Base-by-base conservation (phyloP, 1,140 invertebrate genomes). In the Gryon sp. region DNA sequence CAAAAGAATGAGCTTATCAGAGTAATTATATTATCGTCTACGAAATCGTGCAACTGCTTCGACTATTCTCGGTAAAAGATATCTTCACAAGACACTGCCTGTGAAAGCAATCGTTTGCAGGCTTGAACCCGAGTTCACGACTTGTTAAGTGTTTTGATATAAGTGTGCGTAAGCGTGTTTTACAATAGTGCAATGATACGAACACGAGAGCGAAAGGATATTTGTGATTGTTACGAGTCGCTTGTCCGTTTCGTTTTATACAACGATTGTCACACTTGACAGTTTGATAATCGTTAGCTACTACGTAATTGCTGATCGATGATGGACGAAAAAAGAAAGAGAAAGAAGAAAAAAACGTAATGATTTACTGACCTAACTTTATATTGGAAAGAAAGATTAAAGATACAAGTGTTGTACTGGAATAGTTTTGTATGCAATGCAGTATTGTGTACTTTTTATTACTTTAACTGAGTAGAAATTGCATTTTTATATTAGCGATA, bases 111-210 rank as follows among this genome's bases (percentile, higher is more conserved):
- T 83, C 80, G 80, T 73, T n/a, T n/a, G n/a, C 78, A 80, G 69
- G 76, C 77, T 76, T 82, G 83, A 83, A 83, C 82, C 26, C 78
- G 80, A 76, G 83, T 84, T 83, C 82, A 82, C 63, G 79, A 76
- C 63, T 73, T 48, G 65, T 50, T 52, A 28, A 65, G 48, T 15
- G 66, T 26, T 75, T 50, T 48, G 38, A 55, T 65, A 65, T 6
- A 43, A 41, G 48, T 48, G 28, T 57, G 40, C 22, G 48, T 40
- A 19, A 55, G 34, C 30, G 11, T 46, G 45, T 30, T 45, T 5
- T 48, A 48, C 46, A 50, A 16, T 28, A 24, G 63, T 1, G 40
- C 19, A 45, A 45, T 55, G 52, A 52, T 50, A 74, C 32, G 48
- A 14, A 53, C 41, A 15, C 34, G 43, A 74, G 26, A n/a, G n/a